Conservation (phyloP, 2,113 vertebrate genomes). For the Herpetotheres cachinnans region DNA sequence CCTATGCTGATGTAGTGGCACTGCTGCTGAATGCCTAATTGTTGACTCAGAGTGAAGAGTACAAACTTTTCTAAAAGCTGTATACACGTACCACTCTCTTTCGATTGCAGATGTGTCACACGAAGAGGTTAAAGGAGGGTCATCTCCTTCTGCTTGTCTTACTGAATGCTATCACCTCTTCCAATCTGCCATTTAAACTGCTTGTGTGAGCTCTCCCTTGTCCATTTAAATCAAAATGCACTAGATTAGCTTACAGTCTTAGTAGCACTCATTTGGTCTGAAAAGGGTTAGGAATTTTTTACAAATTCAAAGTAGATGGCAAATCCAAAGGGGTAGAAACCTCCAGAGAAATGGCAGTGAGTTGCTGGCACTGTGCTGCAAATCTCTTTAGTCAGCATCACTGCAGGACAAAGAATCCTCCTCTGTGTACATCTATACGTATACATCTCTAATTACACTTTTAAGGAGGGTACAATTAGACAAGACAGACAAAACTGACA, state of each 20-base stretch:
- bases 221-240: not conserved
- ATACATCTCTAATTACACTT: not conserved
- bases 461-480: not conserved
- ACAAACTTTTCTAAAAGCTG: not conserved
- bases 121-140: constrained; percentile 3
- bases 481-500: not conserved
- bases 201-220: not conserved
- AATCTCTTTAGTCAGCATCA: not conserved
- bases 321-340: not conserved
- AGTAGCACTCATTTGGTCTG: not conserved
- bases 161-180: not conserved
- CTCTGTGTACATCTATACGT: not conserved
- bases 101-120: not conserved
- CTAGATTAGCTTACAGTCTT: not conserved
- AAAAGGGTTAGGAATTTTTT: not conserved
- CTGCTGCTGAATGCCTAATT: not conserved
- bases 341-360: not conserved
- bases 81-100: not conserved
- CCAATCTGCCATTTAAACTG: not conserved
- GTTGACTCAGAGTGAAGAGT: not conserved
- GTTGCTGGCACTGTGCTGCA: not conserved
- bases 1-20: not conserved
- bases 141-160: not conserved
- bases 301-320: not conserved
- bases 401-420: not conserved